Evolutionary conservation across 2,113 vertebrate species (phyloP).

Genomic region (Urocitellus parryii): DNA sequence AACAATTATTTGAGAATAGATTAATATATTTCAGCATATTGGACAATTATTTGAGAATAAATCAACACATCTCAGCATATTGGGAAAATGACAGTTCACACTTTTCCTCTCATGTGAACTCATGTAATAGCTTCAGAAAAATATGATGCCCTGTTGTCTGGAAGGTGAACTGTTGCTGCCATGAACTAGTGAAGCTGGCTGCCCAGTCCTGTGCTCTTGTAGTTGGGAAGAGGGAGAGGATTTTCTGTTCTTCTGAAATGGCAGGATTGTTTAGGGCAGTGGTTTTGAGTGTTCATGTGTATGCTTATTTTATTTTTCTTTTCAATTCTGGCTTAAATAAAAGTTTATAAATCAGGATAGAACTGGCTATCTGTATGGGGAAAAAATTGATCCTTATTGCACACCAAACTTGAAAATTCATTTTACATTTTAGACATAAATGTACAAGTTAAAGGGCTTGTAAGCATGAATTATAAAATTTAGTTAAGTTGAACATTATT

Average conservation of each 20-base stretch:
- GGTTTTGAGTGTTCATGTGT: constrained; percentile 34
- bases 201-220: neutral
- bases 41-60: neutral
- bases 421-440: constrained; percentile 5
- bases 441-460: neutral
- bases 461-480: neutral
- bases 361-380: neutral
- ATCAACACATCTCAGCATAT: neutral
- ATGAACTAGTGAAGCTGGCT: neutral
- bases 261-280: neutral
- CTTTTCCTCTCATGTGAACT: neutral
- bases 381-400: neutral
- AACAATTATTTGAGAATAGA: neutral
- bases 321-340: constrained; percentile 13
- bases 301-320: constrained; percentile 10
- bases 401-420: neutral
- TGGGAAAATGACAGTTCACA: neutral
- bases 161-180: neutral
- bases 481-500: neutral
- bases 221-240: neutral
- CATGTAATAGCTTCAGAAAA: constrained; percentile 27
- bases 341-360: neutral
- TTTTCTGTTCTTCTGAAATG: constrained; percentile 29
- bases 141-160: neutral
- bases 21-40: neutral